phyloP scores from a whole-genome alignment of 1,140 invertebrate species.

The Acyrthosiphon pisum region DNA sequence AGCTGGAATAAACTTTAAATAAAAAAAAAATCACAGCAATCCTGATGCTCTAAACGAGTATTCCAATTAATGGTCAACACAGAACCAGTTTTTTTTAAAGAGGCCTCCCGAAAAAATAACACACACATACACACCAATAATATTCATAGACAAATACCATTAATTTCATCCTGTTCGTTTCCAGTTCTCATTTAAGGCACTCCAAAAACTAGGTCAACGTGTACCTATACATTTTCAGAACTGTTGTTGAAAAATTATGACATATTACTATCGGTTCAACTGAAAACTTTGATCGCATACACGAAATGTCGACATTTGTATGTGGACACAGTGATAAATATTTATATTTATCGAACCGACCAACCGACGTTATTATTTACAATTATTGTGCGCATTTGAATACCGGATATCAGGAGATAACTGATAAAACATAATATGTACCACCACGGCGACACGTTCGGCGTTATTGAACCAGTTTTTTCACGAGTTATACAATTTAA shows the following conservation, averaged over 20 bases:
- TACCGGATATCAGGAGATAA: conserved; percentile 49
- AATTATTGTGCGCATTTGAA: background rate
- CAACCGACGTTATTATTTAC: conserved; percentile 1
- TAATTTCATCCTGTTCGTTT: conserved; percentile 50
- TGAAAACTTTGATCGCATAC: conserved; percentile 9
- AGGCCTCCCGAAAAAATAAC: conserved; percentile 56
- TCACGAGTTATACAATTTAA: conserved; percentile 13
- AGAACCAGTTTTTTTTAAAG: conserved; percentile 56
- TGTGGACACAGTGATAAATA: conserved; percentile 14
- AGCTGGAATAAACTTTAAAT: background rate
- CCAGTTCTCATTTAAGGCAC: conserved; percentile 42
- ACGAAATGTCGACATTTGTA: background rate
- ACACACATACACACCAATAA: conserved; percentile 4
- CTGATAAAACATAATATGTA: background rate
- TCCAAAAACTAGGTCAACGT: conserved; percentile 31
- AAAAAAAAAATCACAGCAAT: conserved; percentile 18
- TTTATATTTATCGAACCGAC: conserved; percentile 28
- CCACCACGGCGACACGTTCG: background rate
- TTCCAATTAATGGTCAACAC: conserved; percentile 52
- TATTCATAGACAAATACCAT: conserved; percentile 54
- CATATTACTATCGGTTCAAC: conserved; percentile 19
- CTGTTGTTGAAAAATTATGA: conserved; percentile 29
- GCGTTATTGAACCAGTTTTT: conserved; percentile 31
- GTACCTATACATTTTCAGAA: background rate
- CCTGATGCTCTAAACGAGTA: conserved; percentile 39